Conservation (phyloP, 2,888 invertebrate genomes). For the Ochlodes sylvanus region DNA sequence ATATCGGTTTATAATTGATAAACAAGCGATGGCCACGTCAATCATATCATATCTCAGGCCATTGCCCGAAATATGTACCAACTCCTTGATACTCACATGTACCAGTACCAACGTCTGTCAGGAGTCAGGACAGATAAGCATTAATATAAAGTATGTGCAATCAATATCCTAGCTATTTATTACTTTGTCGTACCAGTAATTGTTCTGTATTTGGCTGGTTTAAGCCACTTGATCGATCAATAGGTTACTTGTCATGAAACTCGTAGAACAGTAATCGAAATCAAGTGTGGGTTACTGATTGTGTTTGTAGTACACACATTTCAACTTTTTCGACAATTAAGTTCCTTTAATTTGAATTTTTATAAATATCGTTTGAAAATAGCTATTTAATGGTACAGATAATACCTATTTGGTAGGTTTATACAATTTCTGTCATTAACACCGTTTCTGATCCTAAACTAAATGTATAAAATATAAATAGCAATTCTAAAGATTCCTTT, state of each 20-base stretch:
- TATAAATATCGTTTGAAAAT: too few relatives aligned
- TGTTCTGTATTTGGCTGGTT: too few relatives aligned
- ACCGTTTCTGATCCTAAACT: too few relatives aligned
- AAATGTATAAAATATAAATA: too few relatives aligned
- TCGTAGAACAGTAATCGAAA: background rate
- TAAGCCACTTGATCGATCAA: background rate
- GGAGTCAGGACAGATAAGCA: constrained; percentile 38
- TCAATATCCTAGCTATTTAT: background rate
- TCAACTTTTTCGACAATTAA: too few relatives aligned
- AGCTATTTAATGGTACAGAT: too few relatives aligned
- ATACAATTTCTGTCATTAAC: too few relatives aligned
- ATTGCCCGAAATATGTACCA: constrained; percentile 41
- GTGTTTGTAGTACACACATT: too few relatives aligned
- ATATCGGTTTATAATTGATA: constrained; percentile 24
- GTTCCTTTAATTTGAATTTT: too few relatives aligned
- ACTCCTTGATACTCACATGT: constrained; percentile 18
- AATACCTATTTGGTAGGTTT: too few relatives aligned
- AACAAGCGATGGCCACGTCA: constrained; percentile 33
- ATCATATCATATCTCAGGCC: constrained; percentile 40
- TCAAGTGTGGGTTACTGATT: background rate
- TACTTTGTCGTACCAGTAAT: too few relatives aligned
- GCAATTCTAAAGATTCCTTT: too few relatives aligned
- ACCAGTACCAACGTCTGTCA: constrained; percentile 22
- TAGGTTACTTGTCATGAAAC: background rate
- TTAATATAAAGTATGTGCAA: constrained; percentile 9